phyloP scores from a whole-genome alignment of 2,797 vertebrate species.

The Setipinna tenuifilis region DNA sequence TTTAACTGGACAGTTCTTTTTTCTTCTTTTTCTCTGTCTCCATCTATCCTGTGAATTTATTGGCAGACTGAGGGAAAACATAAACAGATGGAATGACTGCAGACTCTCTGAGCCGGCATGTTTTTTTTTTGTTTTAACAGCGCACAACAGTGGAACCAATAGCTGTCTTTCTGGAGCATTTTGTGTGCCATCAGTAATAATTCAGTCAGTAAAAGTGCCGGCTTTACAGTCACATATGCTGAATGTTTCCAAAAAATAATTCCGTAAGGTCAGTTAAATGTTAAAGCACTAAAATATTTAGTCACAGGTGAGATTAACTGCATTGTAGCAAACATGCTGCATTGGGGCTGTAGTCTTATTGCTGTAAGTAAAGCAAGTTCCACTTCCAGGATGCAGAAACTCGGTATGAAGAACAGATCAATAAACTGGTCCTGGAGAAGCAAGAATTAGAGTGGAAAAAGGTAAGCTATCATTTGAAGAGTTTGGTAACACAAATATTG shows the following conservation, averaged over 20 bases:
- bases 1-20: slow-evolving; percentile 52
- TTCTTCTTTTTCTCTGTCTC: slow-evolving; percentile 6
- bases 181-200: not conserved
- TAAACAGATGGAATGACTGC: slow-evolving; percentile 1
- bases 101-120: not conserved
- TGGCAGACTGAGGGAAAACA: not conserved
- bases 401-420: slow-evolving; percentile 86
- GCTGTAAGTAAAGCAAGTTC: not conserved
- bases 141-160: not conserved
- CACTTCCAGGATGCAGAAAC: slow-evolving; percentile 81
- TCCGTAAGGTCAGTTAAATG: not conserved
- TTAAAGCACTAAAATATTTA: no score
- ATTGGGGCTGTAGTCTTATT: slow-evolving; percentile 31
- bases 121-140: slow-evolving; percentile 8
- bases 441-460: slow-evolving; percentile 93
- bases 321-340: no score
- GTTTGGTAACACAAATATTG: not conserved
- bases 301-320: no score
- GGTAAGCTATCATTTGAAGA: slow-evolving; percentile 65
- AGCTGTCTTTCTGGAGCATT: not conserved
- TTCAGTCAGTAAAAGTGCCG: not conserved
- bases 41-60: slow-evolving; percentile 17
- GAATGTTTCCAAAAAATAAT: not conserved
- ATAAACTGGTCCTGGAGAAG: slow-evolving; percentile 85
- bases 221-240: not conserved